Evolutionary conservation across 1,140 invertebrate genomes (phyloP).

Genomic region (Diachasmimorpha longicaudata): DNA sequence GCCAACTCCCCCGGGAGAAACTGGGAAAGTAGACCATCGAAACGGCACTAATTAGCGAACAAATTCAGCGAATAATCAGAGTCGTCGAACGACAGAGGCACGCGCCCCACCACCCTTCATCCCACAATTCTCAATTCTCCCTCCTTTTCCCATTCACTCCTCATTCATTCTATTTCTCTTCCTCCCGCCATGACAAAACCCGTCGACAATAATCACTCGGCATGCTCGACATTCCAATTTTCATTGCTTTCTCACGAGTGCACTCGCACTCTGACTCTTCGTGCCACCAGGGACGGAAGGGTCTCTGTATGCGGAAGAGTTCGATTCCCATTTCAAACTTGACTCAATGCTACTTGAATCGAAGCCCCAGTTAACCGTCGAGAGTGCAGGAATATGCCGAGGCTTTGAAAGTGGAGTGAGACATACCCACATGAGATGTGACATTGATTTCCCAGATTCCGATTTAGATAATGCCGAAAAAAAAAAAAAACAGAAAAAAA

Average conservation of each 20-base stretch:
- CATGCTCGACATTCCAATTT: slow-evolving; percentile 36
- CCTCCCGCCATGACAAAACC: slow-evolving; percentile 11
- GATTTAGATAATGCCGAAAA: slow-evolving; percentile 39
- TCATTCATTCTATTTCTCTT: neutral
- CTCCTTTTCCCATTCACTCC: neutral
- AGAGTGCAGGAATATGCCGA: neutral
- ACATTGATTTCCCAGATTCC: slow-evolving; percentile 47
- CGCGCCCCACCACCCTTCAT: neutral
- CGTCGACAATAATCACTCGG: slow-evolving; percentile 30
- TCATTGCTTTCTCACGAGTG: slow-evolving; percentile 30
- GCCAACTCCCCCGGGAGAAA: neutral
- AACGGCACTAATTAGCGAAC: slow-evolving; percentile 34
- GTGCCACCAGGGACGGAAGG: neutral
- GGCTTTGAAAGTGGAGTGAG: neutral
- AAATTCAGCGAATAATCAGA: slow-evolving; percentile 36
- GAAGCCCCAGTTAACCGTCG: slow-evolving; percentile 1
- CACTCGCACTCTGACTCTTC: slow-evolving; percentile 8
- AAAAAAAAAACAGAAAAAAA: neutral
- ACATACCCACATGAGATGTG: slow-evolving; percentile 27
- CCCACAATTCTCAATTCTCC: neutral
- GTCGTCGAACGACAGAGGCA: slow-evolving; percentile 23
- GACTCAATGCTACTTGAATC: slow-evolving; percentile 19
- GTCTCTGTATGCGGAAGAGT: slow-evolving; percentile 5
- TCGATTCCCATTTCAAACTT: slow-evolving; percentile 23
- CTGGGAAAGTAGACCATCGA: slow-evolving; percentile 20